Conservation (phyloP, 2,888 invertebrate genomes). For the Drosophila yooni region DNA sequence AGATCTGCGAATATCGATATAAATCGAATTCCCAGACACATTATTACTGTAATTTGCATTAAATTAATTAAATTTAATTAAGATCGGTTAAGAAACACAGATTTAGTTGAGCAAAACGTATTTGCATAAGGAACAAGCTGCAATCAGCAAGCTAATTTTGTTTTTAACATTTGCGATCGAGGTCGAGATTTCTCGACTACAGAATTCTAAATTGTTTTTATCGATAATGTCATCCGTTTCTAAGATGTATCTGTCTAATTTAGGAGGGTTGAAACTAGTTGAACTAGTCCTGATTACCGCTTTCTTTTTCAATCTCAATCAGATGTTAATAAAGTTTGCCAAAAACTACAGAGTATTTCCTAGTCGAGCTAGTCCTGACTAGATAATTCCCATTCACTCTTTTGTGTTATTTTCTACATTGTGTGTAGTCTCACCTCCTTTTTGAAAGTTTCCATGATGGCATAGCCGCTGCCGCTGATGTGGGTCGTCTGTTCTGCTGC, state of each 20-base stretch:
- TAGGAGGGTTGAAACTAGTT: neutral
- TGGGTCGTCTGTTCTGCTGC: conserved; percentile 62
- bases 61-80: neutral
- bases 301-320: too few relatives aligned
- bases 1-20: neutral
- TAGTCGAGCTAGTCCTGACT: neutral
- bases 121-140: neutral
- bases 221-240: neutral
- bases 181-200: neutral
- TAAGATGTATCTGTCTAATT: neutral
- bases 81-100: neutral
- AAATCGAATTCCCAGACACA: neutral
- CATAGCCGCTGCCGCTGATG: conserved; percentile 71
- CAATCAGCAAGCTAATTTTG: neutral
- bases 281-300: too few relatives aligned
- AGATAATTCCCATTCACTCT: neutral
- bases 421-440: conserved; percentile 74
- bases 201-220: neutral
- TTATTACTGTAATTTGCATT: neutral
- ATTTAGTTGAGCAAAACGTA: neutral
- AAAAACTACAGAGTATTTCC: neutral
- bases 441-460: conserved; percentile 83
- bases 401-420: conserved; percentile 3
- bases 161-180: neutral
- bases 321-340: neutral